Percentiles rank a stretch among this genome's conserved stretches.
phyloP scores from a whole-genome alignment of 2,113 vertebrate species.

The Phainopepla nitens region DNA sequence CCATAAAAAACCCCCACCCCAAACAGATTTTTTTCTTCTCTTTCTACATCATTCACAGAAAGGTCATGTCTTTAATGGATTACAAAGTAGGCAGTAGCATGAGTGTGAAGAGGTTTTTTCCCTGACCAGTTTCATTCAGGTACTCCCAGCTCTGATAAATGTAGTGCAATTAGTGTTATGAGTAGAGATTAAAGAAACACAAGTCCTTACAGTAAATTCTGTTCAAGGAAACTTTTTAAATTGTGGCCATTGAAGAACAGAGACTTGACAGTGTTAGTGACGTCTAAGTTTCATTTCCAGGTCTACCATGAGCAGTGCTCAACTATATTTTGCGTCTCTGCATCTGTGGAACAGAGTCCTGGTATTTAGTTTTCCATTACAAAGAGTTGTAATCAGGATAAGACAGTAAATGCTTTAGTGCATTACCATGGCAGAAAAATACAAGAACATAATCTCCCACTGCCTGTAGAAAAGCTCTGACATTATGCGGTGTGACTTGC shows the following conservation, averaged over 20 bases:
- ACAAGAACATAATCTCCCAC: not conserved
- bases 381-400: not conserved
- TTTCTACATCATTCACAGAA: not conserved
- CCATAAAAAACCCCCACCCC: rapidly evolving
- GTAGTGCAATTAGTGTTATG: not conserved
- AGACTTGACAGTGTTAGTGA: not conserved
- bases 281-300: not conserved
- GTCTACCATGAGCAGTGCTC: not conserved
- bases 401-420: not conserved
- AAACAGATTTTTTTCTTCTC: not conserved
- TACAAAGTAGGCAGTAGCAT: not conserved
- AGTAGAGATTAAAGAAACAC: not conserved
- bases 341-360: not conserved
- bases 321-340: not conserved
- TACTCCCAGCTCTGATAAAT: not conserved
- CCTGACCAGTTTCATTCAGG: not conserved
- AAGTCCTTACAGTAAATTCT: slow-evolving; percentile 5
- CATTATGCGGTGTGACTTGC: not conserved
- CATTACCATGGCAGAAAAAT: not conserved
- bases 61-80: not conserved
- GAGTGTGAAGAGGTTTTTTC: not conserved
- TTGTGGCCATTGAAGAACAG: not conserved
- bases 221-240: slow-evolving; percentile 1
- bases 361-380: not conserved
- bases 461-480: not conserved